phyloP scores from a whole-genome alignment of 2,888 invertebrate species.

The Tipula lateralis region DNA sequence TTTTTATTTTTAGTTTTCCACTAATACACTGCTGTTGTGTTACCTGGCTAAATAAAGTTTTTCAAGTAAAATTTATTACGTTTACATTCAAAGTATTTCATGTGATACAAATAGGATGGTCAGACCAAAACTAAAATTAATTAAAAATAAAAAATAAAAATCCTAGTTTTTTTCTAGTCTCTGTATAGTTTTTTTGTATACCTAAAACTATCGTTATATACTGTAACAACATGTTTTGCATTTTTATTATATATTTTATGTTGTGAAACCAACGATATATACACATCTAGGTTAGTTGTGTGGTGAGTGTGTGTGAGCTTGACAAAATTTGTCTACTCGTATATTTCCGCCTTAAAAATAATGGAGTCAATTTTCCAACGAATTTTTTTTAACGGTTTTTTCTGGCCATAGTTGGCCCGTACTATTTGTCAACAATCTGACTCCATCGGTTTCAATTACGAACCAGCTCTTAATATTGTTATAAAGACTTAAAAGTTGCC shows the following conservation, averaged over 20 bases:
- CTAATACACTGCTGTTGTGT: neutral
- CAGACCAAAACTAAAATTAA: neutral
- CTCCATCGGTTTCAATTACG: no score
- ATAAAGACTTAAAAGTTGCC: no score
- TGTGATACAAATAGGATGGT: conserved; percentile 11
- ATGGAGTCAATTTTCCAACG: no score
- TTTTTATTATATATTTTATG: neutral
- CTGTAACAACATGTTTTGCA: neutral
- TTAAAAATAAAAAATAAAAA: neutral
- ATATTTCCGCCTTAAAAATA: no score
- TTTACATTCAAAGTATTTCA: neutral
- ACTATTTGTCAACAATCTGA: no score
- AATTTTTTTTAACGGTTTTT: no score
- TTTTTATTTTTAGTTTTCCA: neutral
- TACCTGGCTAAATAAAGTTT: neutral
- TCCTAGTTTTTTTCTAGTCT: neutral
- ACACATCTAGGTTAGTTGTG: neutral
- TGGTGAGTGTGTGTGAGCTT: neutral
- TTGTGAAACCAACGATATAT: neutral
- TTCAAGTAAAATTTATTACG: neutral
- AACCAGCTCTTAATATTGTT: no score
- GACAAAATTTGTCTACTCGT: neutral
- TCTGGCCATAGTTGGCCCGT: no score
- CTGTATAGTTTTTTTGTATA: neutral
- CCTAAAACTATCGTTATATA: neutral